Evolutionary conservation across 2,888 invertebrate genomes (phyloP).

Genomic region (Onchidella celtica): DNA sequence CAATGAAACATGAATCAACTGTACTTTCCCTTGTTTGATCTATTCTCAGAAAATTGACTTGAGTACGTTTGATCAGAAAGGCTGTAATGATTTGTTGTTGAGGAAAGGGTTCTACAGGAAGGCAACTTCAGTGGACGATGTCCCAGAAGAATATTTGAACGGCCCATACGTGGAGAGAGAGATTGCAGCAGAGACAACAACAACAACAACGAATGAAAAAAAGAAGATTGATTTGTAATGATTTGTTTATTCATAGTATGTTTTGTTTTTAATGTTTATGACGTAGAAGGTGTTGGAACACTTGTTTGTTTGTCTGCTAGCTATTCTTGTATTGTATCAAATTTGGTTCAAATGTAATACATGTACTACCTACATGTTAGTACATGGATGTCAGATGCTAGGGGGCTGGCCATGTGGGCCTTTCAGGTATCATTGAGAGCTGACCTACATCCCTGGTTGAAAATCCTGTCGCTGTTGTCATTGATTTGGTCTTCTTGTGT

Average conservation of each 20-base stretch:
- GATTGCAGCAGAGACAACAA: neutral
- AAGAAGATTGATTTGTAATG: slow-evolving; percentile 20
- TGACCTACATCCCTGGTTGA: too few relatives aligned
- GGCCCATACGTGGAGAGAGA: slow-evolving; percentile 56
- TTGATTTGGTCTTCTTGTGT: too few relatives aligned
- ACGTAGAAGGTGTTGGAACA: too few relatives aligned
- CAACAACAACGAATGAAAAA: neutral
- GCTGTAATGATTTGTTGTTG: slow-evolving; percentile 85
- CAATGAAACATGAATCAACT: neutral
- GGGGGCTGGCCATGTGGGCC: too few relatives aligned
- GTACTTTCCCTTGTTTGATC: too few relatives aligned
- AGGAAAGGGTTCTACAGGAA: slow-evolving; percentile 71
- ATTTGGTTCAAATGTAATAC: too few relatives aligned
- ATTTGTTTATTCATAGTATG: neutral
- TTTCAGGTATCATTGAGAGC: too few relatives aligned
- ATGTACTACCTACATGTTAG: too few relatives aligned
- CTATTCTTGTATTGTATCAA: too few relatives aligned
- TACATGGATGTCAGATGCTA: too few relatives aligned
- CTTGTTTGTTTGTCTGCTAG: too few relatives aligned
- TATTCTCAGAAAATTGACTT: slow-evolving; percentile 83
- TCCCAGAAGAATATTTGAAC: slow-evolving; percentile 57
- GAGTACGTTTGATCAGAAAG: slow-evolving; percentile 83
- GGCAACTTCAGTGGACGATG: slow-evolving; percentile 58
- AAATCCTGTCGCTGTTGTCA: too few relatives aligned
- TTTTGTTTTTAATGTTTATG: neutral